phyloP scores from a whole-genome alignment of 2,797 vertebrate genomes.

The Sebastiscus tertius region DNA sequence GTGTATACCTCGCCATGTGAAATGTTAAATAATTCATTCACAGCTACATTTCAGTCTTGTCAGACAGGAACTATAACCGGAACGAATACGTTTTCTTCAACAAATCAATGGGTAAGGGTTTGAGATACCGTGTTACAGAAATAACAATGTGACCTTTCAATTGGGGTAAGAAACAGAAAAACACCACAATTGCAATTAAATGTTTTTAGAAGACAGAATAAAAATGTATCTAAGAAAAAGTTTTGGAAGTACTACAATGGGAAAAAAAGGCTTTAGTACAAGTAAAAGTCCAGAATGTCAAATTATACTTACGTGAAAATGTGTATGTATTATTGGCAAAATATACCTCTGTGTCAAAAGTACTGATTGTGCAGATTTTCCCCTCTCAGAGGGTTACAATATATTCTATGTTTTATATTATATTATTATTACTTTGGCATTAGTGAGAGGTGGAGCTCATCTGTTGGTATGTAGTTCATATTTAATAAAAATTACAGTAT shows the following conservation, averaged over 20 bases:
- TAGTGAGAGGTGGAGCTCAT: background rate
- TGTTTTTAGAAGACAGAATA: background rate
- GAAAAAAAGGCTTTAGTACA: background rate
- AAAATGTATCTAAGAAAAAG: background rate
- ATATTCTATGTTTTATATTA: background rate
- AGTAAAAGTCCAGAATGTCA: background rate
- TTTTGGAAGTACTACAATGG: background rate
- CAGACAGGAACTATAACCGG: constrained; percentile 14
- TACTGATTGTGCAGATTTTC: background rate
- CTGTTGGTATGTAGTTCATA: background rate
- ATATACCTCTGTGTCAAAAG: background rate
- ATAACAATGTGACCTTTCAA: constrained; percentile 46
- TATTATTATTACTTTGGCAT: background rate
- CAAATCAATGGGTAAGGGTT: constrained; percentile 19
- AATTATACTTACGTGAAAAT: background rate
- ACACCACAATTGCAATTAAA: background rate
- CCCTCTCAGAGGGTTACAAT: background rate
- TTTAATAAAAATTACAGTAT: background rate
- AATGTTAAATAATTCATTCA: constrained; percentile 60
- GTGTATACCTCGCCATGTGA: constrained; percentile 21
- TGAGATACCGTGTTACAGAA: constrained; percentile 4
- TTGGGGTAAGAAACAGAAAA: background rate
- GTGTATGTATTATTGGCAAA: background rate
- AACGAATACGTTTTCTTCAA: background rate
- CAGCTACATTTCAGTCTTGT: constrained; percentile 38